Percentiles rank a stretch among this genome's conserved stretches.
phyloP scores from a whole-genome alignment of 2,113 vertebrate genomes.

The Tautogolabrus adspersus region DNA sequence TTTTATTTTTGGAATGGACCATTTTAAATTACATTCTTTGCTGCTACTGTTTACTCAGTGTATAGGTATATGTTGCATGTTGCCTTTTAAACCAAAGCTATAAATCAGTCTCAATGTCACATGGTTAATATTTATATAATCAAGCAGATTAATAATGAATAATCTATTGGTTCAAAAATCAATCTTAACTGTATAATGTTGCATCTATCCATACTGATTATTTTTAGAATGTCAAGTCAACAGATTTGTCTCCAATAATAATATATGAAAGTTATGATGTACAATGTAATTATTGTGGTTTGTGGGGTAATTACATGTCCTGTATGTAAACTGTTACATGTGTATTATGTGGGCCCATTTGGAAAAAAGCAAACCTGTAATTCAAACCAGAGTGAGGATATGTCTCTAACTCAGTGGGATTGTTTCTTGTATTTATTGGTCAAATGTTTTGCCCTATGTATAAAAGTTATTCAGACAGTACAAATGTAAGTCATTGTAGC shows the following conservation, averaged over 20 bases:
- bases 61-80: constrained; percentile 17
- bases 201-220: background rate
- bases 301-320: constrained; percentile 28
- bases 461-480: constrained; percentile 4
- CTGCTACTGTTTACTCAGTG: constrained; percentile 41
- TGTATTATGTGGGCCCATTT: constrained; percentile 18
- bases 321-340: constrained; percentile 58
- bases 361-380: constrained; percentile 11
- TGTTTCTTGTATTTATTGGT: constrained; percentile 56
- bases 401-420: constrained; percentile 4
- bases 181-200: background rate
- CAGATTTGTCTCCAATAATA: background rate
- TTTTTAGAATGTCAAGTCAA: background rate
- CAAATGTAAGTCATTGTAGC: background rate
- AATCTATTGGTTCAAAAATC: background rate
- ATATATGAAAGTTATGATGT: constrained; percentile 27
- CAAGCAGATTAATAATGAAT: background rate
- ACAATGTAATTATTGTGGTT: constrained; percentile 19
- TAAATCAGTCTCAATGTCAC: constrained; percentile 9
- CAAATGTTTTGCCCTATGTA: constrained; percentile 6
- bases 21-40: constrained; percentile 9
- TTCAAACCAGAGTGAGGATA: background rate
- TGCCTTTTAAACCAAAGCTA: constrained; percentile 17
- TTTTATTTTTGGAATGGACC: constrained; percentile 18
- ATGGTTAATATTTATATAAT: constrained; percentile 7